Evolutionary conservation across 1,140 invertebrate species (phyloP).

Genomic region (Drosophila virilis): DNA sequence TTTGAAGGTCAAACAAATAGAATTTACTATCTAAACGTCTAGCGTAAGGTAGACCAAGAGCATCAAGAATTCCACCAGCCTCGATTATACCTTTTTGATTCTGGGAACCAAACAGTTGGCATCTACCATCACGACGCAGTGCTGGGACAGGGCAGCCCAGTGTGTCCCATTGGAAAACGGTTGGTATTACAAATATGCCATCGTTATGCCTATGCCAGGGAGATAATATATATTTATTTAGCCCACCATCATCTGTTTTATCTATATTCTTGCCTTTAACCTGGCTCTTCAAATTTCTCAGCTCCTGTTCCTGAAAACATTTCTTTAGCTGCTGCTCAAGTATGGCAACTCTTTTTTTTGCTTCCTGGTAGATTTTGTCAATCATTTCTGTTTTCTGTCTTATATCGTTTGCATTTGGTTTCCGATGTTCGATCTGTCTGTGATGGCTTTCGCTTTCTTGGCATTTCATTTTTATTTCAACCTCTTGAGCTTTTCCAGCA

Average conservation of each 20-base stretch:
- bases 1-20: constrained; percentile 13
- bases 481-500: background rate
- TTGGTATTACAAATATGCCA: background rate
- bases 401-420: too few relatives aligned
- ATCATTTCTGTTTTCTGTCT: too few relatives aligned
- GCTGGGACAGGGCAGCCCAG: background rate
- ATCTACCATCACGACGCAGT: background rate
- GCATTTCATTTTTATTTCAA: too few relatives aligned
- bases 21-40: constrained; percentile 1
- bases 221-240: constrained; percentile 10
- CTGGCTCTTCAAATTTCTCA: background rate
- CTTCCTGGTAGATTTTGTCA: too few relatives aligned
- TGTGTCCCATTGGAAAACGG: background rate
- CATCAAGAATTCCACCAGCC: constrained; percentile 6
- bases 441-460: too few relatives aligned
- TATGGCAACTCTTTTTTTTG: background rate
- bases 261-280: background rate
- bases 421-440: too few relatives aligned
- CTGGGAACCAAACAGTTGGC: background rate
- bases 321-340: background rate
- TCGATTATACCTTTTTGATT: background rate
- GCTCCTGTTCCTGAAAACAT: background rate
- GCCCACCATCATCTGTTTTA: constrained; percentile 6
- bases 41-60: background rate
- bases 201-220: constrained; percentile 4